Evolutionary conservation across 2,113 vertebrate genomes (phyloP).

Genomic region (Muntiacus muntjak): DNA sequence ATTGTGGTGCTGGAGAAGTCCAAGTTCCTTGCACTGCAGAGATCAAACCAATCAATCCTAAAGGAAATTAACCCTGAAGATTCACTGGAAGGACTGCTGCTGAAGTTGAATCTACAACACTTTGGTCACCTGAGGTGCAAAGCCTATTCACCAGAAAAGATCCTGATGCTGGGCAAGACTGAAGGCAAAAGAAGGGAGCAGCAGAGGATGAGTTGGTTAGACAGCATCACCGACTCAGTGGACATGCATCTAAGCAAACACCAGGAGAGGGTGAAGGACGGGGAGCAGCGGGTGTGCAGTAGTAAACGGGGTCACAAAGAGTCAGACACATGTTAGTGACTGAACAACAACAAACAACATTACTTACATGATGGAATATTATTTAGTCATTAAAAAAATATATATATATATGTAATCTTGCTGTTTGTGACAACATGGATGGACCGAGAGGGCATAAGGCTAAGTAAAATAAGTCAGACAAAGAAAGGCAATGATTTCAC

Average conservation of each 20-base stretch:
- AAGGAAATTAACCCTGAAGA: not conserved
- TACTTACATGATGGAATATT: not conserved
- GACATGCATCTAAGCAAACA: not conserved
- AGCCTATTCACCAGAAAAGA: not conserved
- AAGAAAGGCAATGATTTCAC: not conserved
- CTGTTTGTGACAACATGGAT: not conserved
- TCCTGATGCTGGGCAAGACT: not conserved
- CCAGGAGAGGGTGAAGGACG: not conserved
- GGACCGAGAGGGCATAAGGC: not conserved
- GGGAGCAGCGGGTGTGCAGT: not conserved
- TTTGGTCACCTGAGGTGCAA: not conserved
- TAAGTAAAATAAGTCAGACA: not conserved
- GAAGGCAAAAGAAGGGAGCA: not conserved
- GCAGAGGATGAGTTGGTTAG: not conserved
- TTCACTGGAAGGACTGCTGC: not conserved
- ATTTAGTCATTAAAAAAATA: not conserved
- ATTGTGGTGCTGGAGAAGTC: not conserved
- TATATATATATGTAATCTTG: not conserved
- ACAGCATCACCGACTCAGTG: not conserved
- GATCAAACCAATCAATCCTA: not conserved
- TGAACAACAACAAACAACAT: too few species aligned
- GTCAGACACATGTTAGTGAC: too few species aligned
- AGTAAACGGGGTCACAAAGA: not conserved
- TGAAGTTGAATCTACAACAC: not conserved
- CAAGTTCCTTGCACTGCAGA: not conserved